A percentile compares a stretch with the other conserved stretches of the same genome.
Conservation (phyloP, 2,797 vertebrate species). For the Luscinia luscinia region DNA sequence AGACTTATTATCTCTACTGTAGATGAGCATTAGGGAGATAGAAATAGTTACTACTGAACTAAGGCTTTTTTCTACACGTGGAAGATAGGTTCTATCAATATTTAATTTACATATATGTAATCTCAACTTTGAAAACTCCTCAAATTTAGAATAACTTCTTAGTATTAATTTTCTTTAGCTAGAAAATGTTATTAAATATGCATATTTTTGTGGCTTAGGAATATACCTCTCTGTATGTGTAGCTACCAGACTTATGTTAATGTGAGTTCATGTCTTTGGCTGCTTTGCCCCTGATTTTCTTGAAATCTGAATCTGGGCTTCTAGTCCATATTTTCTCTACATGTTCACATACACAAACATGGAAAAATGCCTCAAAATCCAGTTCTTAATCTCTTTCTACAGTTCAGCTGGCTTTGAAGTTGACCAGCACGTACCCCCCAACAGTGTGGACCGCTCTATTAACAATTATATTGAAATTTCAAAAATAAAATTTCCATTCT, state of each 20-base stretch:
- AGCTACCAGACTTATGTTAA: not conserved
- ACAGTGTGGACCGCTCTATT: not conserved
- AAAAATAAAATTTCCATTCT: not conserved
- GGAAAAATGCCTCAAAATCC: not conserved
- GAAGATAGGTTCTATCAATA: not conserved
- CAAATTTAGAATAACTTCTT: not conserved
- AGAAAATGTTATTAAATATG: not conserved
- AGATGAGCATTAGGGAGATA: not conserved
- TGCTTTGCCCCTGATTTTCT: not conserved
- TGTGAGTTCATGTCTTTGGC: not conserved
- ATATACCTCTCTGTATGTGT: not conserved
- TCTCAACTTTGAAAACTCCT: not conserved
- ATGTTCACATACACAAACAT: not conserved
- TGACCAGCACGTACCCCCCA: constrained; percentile 1
- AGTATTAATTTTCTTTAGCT: not conserved
- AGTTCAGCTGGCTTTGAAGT: not conserved
- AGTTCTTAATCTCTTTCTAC: not conserved
- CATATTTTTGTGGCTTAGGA: not conserved
- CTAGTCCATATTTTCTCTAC: not conserved
- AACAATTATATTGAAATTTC: constrained; percentile 20
- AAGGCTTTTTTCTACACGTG: not conserved
- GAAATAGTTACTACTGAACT: not conserved
- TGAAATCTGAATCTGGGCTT: not conserved
- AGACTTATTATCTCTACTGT: not conserved
- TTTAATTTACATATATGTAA: not conserved